Evolutionary conservation across 2,113 vertebrate genomes (phyloP).

Genomic region (Pterophyllum scalare): DNA sequence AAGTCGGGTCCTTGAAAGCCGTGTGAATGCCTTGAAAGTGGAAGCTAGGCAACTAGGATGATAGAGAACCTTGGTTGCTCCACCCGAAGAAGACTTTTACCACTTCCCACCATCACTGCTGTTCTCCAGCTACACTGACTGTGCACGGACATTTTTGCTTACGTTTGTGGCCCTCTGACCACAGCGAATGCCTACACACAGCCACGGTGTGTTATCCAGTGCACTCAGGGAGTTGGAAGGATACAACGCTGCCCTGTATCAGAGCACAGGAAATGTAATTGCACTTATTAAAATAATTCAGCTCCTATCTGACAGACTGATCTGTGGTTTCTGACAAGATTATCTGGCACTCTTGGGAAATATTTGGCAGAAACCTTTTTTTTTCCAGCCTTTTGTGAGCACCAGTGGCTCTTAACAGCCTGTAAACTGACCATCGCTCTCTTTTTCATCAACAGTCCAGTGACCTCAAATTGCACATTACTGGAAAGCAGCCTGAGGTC

Average conservation of each 20-base stretch:
- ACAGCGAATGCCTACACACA: slow-evolving; percentile 25
- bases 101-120: slow-evolving; percentile 18
- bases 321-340: slow-evolving; percentile 10
- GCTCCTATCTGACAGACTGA: slow-evolving; percentile 10
- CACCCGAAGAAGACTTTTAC: slow-evolving; percentile 27
- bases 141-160: slow-evolving; percentile 40
- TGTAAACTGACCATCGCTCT: slow-evolving; percentile 23
- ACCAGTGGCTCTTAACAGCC: slow-evolving; percentile 2
- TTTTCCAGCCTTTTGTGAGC: neutral
- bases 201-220: neutral
- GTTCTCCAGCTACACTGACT: slow-evolving; percentile 29
- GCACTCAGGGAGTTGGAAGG: slow-evolving; percentile 18
- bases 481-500: slow-evolving; percentile 31
- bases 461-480: slow-evolving; percentile 32
- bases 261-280: slow-evolving; percentile 38
- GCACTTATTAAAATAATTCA: slow-evolving; percentile 45
- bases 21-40: slow-evolving; percentile 45
- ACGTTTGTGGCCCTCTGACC: slow-evolving; percentile 12
- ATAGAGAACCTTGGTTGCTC: slow-evolving; percentile 35
- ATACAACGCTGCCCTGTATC: slow-evolving; percentile 14
- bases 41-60: slow-evolving; percentile 76
- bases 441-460: slow-evolving; percentile 21
- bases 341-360: slow-evolving; percentile 1
- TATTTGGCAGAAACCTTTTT: neutral
- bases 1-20: slow-evolving; percentile 37